Conservation (phyloP, 2,888 invertebrate species). For the Theretra japonica region DNA sequence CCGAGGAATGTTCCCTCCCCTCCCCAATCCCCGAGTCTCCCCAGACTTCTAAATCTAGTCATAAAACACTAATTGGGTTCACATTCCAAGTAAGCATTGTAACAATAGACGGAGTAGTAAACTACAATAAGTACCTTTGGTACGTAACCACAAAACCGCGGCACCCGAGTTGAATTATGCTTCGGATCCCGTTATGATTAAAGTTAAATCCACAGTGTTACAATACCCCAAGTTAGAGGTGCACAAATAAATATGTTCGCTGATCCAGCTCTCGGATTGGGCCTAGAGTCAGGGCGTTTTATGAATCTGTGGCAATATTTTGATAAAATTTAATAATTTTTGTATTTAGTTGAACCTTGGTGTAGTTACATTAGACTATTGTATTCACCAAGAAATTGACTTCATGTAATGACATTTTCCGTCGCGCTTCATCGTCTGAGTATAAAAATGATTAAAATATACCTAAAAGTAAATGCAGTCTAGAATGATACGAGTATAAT, state of each 20-base stretch:
- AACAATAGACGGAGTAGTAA: background rate
- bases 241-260: background rate
- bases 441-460: no score
- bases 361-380: no score
- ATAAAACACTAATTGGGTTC: constrained; percentile 1
- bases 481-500: no score
- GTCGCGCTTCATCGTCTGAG: no score
- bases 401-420: no score
- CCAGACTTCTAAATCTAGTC: background rate
- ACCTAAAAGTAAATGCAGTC: no score
- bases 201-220: constrained; percentile 1
- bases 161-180: background rate
- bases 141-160: background rate
- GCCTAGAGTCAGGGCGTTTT: background rate
- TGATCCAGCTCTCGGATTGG: background rate
- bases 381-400: no score
- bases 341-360: no score
- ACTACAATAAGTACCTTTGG: background rate
- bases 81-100: background rate
- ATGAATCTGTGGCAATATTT: background rate
- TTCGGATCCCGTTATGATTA: constrained; percentile 11
- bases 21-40: background rate
- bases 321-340: no score
- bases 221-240: background rate
- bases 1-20: background rate